A percentile compares a stretch with the other conserved stretches of the same genome.
phyloP scores from a whole-genome alignment of 2,113 vertebrate species.

The Melanostigma gelatinosum region DNA sequence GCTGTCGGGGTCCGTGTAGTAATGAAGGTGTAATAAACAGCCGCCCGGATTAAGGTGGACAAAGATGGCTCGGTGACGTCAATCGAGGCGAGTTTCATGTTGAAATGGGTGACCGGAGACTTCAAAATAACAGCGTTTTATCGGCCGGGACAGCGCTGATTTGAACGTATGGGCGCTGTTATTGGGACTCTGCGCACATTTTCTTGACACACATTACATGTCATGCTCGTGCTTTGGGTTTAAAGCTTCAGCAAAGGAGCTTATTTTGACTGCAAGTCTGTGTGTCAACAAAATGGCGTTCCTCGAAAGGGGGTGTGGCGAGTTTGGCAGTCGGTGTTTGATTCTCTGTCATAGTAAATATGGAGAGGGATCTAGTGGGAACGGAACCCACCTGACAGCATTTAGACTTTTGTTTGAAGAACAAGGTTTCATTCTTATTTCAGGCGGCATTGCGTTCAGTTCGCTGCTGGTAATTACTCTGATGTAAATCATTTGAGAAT shows the following conservation, averaged over 20 bases:
- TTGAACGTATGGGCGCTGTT: not conserved
- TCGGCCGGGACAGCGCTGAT: not conserved
- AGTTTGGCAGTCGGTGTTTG: slow-evolving; percentile 29
- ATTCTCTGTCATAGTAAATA: slow-evolving; percentile 40
- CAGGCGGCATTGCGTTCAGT: not conserved
- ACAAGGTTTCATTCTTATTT: not conserved
- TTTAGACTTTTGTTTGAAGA: not conserved
- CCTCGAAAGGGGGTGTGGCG: slow-evolving; percentile 74
- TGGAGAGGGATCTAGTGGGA: not conserved
- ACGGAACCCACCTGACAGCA: not conserved
- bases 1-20: slow-evolving; percentile 70
- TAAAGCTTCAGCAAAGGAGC: slow-evolving; percentile 17
- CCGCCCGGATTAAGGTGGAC: slow-evolving; percentile 79
- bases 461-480: not conserved
- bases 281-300: slow-evolving; percentile 82
- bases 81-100: slow-evolving; percentile 78
- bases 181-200: not conserved
- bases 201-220: not conserved
- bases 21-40: slow-evolving; percentile 79
- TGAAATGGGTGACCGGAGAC: slow-evolving; percentile 70
- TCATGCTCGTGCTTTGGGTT: not conserved
- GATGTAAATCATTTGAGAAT: not conserved
- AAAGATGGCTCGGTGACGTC: slow-evolving; percentile 86
- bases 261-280: slow-evolving; percentile 49
- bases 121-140: not conserved